Conservation (phyloP, 2,113 vertebrate genomes). For the Aythya baeri region DNA sequence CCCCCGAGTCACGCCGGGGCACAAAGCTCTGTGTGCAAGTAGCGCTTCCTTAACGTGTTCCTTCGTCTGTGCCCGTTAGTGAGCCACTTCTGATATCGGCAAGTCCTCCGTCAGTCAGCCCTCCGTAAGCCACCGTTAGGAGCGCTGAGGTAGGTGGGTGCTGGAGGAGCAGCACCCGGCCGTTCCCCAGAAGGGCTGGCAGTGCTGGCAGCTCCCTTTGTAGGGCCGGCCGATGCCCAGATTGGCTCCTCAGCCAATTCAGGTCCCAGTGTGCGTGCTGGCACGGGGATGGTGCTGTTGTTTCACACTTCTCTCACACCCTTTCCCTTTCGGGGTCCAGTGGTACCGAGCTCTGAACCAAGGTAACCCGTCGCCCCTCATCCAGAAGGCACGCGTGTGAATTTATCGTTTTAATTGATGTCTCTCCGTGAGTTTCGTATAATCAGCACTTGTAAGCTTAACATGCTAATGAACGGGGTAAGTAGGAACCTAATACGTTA, state of each 20-base stretch:
- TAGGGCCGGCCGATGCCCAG: not conserved
- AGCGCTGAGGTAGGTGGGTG: not conserved
- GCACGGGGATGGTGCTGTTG: not conserved
- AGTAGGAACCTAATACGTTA: slow-evolving; percentile 40
- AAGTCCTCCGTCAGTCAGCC: not conserved
- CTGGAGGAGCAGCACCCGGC: not conserved
- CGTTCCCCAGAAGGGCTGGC: not conserved
- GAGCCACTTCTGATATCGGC: not conserved
- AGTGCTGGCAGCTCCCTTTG: slow-evolving; percentile 12
- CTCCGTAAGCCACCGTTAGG: not conserved
- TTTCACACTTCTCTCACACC: slow-evolving; percentile 40
- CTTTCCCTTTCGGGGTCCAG: slow-evolving; percentile 26
- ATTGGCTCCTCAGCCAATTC: not conserved
- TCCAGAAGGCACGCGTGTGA: slow-evolving; percentile 52
- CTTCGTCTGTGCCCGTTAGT: not conserved
- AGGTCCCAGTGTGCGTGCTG: slow-evolving; percentile 18
- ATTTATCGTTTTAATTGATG: slow-evolving; percentile 53
- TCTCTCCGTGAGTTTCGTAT: slow-evolving; percentile 47
- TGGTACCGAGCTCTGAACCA: slow-evolving; percentile 36
- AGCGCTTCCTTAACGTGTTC: slow-evolving; percentile 31
- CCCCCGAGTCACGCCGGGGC: not conserved
- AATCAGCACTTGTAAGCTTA: slow-evolving; percentile 52
- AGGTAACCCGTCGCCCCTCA: not conserved
- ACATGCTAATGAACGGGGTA: slow-evolving; percentile 33
- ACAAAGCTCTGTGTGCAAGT: not conserved